Percentiles rank a stretch among this genome's conserved stretches.
Conservation (phyloP, 2,888 invertebrate genomes). For the Melipona bicolor region DNA sequence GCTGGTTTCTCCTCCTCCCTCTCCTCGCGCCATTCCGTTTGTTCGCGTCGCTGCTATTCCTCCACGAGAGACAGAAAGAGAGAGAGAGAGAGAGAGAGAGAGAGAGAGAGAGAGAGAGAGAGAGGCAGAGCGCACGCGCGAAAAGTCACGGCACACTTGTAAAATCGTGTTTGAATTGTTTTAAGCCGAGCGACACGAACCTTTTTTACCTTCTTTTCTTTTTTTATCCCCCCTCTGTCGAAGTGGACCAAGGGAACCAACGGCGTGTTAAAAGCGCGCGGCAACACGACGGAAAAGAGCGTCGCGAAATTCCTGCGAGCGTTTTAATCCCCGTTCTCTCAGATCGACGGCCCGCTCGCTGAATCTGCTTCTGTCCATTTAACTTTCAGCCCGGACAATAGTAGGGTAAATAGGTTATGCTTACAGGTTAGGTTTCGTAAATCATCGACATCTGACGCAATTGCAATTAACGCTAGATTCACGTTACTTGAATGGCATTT, state of each 20-base stretch:
- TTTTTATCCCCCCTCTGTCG: background rate
- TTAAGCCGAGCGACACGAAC: slow-evolving; percentile 54
- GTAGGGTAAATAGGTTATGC: background rate
- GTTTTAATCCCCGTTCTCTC: slow-evolving; percentile 26
- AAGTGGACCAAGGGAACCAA: background rate
- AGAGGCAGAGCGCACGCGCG: background rate
- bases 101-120: background rate
- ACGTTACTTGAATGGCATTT: no score
- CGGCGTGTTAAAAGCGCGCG: slow-evolving; percentile 14
- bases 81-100: background rate
- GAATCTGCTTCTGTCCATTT: slow-evolving; percentile 17
- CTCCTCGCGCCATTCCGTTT: background rate
- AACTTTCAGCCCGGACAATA: slow-evolving; percentile 3
- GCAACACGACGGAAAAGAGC: background rate
- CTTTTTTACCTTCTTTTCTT: slow-evolving; percentile 30
- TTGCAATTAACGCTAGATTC: no score
- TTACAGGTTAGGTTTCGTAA: background rate
- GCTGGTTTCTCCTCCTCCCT: no score
- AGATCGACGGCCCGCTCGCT: background rate
- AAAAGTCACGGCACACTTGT: slow-evolving; percentile 62
- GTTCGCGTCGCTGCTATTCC: background rate
- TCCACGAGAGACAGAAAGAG: background rate
- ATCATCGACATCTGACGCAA: background rate
- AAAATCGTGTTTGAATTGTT: slow-evolving; percentile 67
- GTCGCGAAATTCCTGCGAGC: slow-evolving; percentile 27